Conservation (phyloP, 1,140 invertebrate genomes). For the Saccostrea cuccullata region DNA sequence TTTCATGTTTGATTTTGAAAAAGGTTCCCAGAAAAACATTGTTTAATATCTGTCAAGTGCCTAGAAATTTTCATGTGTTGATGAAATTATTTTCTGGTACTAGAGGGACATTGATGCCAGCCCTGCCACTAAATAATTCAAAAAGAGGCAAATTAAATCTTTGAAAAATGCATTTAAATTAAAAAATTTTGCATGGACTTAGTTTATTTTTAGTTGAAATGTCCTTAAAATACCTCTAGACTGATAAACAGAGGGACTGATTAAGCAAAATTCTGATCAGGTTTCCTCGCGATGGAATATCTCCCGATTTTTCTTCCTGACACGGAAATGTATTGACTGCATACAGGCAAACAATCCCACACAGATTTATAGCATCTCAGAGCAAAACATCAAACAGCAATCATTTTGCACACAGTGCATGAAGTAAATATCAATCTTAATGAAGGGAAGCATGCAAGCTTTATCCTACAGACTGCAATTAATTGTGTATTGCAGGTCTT, state of each 20-base stretch:
- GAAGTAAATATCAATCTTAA: conserved; percentile 34
- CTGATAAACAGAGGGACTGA: neutral
- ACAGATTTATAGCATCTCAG: conserved; percentile 4
- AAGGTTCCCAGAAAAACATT: too few species aligned
- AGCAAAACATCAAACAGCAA: neutral
- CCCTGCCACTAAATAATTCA: too few species aligned
- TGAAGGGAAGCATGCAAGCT: neutral
- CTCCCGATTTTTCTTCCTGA: neutral
- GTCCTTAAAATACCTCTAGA: too few species aligned
- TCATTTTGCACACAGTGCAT: conserved; percentile 33
- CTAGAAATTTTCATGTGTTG: too few species aligned
- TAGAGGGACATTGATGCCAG: too few species aligned
- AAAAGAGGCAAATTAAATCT: too few species aligned
- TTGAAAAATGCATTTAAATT: too few species aligned
- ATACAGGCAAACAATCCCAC: conserved; percentile 6
- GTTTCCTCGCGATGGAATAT: conserved; percentile 1
- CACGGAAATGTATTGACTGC: neutral
- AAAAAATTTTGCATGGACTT: too few species aligned
- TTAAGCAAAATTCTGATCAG: neutral
- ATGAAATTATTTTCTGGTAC: too few species aligned
- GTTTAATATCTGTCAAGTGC: too few species aligned
- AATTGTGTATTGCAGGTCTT: neutral
- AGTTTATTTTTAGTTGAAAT: too few species aligned
- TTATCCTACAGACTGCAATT: neutral
- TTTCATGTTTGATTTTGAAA: too few species aligned